A percentile compares a stretch with the other conserved stretches of the same genome.
Evolutionary conservation across 2,113 vertebrate species (phyloP).

Genomic region (Saccopteryx leptura): DNA sequence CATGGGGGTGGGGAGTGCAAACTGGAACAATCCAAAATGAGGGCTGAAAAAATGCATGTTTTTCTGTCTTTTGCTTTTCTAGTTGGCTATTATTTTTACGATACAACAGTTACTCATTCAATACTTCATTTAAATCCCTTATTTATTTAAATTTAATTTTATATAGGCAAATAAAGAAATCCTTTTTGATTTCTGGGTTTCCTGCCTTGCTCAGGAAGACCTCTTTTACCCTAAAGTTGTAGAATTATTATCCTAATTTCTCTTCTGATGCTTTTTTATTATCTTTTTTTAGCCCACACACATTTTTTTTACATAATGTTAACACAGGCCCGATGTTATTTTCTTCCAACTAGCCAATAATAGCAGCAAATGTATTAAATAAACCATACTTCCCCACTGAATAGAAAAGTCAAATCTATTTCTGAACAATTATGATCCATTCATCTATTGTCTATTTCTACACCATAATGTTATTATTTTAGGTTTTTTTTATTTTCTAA

Average conservation of each 20-base stretch:
- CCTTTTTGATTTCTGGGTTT: constrained; percentile 41
- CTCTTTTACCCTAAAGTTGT: background rate
- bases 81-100: background rate
- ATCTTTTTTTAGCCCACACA: background rate
- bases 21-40: background rate
- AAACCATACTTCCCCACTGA: constrained; percentile 27
- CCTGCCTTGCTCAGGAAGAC: background rate
- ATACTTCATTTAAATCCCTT: background rate
- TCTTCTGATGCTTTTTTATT: constrained; percentile 7
- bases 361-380: constrained; percentile 29
- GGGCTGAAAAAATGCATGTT: background rate
- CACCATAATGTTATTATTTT: background rate
- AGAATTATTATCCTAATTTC: background rate
- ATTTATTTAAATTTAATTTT: constrained; percentile 25
- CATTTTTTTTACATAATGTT: background rate
- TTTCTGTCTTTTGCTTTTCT: constrained; percentile 37
- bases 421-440: background rate
- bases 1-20: background rate
- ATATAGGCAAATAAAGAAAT: background rate
- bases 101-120: background rate
- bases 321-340: constrained; percentile 12
- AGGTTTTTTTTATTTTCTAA: background rate
- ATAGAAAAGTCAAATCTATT: background rate
- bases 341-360: background rate
- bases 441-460: constrained; percentile 5